Percentiles rank a stretch among this genome's conserved stretches.
These are phyloP conservation scores for Tetrax tetrax DNA, from an alignment of 2,113 vertebrate genomes.

Conservation along the genomic window DNA sequence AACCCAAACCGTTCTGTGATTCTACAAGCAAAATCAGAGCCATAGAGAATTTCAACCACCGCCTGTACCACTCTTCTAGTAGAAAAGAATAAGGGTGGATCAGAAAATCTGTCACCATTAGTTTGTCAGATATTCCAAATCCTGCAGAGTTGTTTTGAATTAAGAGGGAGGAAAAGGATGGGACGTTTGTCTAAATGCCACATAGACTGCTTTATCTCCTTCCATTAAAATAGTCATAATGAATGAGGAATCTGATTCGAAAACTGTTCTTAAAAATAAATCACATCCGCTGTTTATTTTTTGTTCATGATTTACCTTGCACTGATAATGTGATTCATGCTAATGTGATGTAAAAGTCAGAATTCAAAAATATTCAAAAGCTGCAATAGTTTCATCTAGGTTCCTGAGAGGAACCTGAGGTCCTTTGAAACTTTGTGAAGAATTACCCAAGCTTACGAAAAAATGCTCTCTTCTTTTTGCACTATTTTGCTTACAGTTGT, in stretches of 20 bases:
- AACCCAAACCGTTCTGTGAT: too few relatives aligned
- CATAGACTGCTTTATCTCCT: not conserved
- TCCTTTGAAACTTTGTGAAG: not conserved
- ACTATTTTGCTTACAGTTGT: not conserved
- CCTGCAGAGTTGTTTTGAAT: not conserved
- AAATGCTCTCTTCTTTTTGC: not conserved
- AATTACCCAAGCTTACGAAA: not conserved
- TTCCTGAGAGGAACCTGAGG: not conserved
- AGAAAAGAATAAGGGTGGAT: not conserved
- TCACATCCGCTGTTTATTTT: not conserved
- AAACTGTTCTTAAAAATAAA: not conserved
- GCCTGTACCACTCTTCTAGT: not conserved
- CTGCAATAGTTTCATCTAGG: not conserved
- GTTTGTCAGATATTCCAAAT: not conserved
- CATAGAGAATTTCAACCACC: not conserved
- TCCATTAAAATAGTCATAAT: not conserved
- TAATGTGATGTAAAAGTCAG: not conserved
- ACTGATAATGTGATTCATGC: not conserved
- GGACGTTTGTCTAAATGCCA: not conserved
- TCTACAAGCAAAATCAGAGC: not conserved
- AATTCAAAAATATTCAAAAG: not conserved
- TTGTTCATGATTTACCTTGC: not conserved
- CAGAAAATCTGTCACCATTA: not conserved
- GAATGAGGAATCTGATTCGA: not conserved
- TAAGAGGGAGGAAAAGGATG: not conserved